These are phyloP conservation scores for Phalacrocorax pelagicus DNA, from an alignment of 2,113 vertebrate species.

Conservation along the genomic window DNA sequence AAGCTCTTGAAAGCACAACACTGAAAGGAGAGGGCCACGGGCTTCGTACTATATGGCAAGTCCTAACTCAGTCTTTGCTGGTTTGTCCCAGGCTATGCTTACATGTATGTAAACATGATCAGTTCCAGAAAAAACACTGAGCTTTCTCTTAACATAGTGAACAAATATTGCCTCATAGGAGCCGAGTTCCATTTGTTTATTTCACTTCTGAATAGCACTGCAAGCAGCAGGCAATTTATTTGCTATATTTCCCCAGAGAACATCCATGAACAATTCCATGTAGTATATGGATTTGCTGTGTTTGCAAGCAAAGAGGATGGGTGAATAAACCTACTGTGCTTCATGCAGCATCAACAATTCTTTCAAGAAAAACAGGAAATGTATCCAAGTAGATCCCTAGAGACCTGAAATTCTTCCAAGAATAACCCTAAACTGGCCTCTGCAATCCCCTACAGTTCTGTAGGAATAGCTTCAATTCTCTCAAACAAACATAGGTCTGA, in stretches of 20 bases:
- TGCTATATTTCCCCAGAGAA: background rate
- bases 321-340: background rate
- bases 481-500: background rate
- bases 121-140: background rate
- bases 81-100: background rate
- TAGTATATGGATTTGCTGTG: background rate
- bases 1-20: background rate
- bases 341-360: slow-evolving; percentile 31
- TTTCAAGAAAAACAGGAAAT: slow-evolving; percentile 35
- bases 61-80: background rate
- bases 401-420: slow-evolving; percentile 66
- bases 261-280: background rate
- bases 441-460: slow-evolving; percentile 6
- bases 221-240: background rate
- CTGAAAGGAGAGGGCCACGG: background rate
- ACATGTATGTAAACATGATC: accelerated
- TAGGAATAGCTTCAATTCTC: background rate
- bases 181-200: background rate
- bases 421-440: slow-evolving; percentile 64
- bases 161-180: background rate
- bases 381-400: slow-evolving; percentile 30
- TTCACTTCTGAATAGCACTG: background rate
- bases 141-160: background rate
- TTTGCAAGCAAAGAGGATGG: background rate
- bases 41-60: background rate